Evolutionary conservation across 2,797 vertebrate genomes (phyloP), one percentile per base, ranked within the genome.

Genomic region (Hoplostethus mediterraneus): DNA sequence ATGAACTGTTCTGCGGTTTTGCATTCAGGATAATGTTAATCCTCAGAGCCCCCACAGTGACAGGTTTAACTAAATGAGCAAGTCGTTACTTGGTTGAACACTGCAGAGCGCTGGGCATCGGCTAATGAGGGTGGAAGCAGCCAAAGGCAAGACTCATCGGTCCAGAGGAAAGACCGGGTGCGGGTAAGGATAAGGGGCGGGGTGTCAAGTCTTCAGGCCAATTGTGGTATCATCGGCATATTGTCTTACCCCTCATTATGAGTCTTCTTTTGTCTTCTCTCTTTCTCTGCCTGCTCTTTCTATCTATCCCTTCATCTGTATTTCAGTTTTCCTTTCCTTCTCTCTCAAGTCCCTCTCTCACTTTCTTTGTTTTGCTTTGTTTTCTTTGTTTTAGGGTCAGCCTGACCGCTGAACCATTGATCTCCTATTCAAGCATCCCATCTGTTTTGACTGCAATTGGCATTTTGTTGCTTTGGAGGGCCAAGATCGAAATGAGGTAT

Each of bases 111-210:
- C 59, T 66, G 60, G 70, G 67, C 73, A 73, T 77, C 57, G 36
- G 59, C 70, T 92, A 90, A 93, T 90, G 82, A 92, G 82, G 79
- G 40, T 55, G 42, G 72, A 86, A 77, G 75, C 66, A 71, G 83
- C 86, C 62, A 3, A 64, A 59, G 83, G 90, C 79, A 11, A 82
- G 65, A 71, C 65, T 71, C 73, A 44, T 83, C 78, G 68, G 63
- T 80, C 84, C 66, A 45, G 52, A 0, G 59, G 59, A 83, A 67
- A 65, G 53, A 62, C 61, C 40, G 61, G 59, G 40, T 54, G 72
- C 81, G 63, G 60, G 40, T 42, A 3, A 36, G 58, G 56, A 58
- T 56, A 56, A 56, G 47, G 75, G 69, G 59, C 53, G 56, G 59
- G 80, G 61, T 71, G 44, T 5, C 14, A 57, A 38, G 63, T 75